These are phyloP conservation scores for Chitala chitala DNA, from an alignment of 2,113 vertebrate species.

Conservation along the genomic window DNA sequence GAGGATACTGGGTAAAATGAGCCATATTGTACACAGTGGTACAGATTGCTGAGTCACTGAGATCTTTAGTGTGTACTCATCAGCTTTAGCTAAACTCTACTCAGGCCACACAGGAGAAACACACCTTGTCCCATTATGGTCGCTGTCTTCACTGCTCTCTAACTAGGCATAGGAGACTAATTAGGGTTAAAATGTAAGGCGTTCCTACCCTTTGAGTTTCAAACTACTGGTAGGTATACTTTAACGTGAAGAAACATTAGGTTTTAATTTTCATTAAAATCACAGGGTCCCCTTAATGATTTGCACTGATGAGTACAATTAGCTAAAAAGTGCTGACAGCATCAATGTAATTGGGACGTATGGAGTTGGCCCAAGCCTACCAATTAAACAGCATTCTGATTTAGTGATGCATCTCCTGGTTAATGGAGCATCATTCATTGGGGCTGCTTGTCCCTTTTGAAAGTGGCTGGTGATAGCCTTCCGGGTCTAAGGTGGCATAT, in stretches of 20 bases:
- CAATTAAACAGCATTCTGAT: constrained; percentile 51
- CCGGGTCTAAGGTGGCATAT: not conserved
- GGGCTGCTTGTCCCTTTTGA: constrained; percentile 14
- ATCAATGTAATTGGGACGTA: constrained; percentile 40
- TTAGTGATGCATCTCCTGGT: constrained; percentile 37
- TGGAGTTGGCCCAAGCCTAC: constrained; percentile 43
- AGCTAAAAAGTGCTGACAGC: constrained; percentile 53
- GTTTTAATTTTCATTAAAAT: constrained; percentile 59
- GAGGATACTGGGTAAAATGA: no score
- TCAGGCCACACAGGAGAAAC: constrained; percentile 18
- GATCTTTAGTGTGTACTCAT: not conserved
- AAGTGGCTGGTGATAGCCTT: not conserved
- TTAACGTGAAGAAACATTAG: constrained; percentile 31
- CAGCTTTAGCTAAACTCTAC: not conserved
- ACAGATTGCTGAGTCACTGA: no score
- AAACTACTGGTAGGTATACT: constrained; percentile 20
- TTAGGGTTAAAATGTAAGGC: constrained; percentile 25
- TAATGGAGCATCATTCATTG: constrained; percentile 32
- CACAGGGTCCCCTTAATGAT: constrained; percentile 51
- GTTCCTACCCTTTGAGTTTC: constrained; percentile 27
- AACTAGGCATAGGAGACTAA: constrained; percentile 16
- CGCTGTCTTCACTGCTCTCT: not conserved
- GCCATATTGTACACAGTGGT: no score
- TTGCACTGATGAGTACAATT: constrained; percentile 59
- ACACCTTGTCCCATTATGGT: constrained; percentile 23